phyloP scores from a whole-genome alignment of 2,797 vertebrate genomes.

The Macroramphosus scolopax region DNA sequence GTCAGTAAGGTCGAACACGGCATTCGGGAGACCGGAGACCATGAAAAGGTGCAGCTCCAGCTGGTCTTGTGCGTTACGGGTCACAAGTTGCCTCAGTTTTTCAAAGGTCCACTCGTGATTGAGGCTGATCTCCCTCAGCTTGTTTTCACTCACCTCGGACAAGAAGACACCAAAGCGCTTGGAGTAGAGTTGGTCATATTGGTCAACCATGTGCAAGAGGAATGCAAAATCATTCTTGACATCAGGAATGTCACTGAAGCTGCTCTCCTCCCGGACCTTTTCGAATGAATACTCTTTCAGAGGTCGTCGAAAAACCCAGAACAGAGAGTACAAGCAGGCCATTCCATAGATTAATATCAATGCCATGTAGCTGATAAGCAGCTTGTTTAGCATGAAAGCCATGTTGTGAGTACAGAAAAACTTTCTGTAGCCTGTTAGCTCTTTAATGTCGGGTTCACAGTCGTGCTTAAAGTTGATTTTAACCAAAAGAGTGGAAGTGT shows the following conservation, averaged over 20 bases:
- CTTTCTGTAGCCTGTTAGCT: constrained; percentile 86
- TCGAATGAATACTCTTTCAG: constrained; percentile 98
- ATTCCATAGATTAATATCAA: constrained; percentile 93
- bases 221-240: constrained; percentile 99
- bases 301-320: constrained; percentile 94
- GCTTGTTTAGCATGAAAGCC: constrained; percentile 94
- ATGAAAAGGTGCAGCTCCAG: constrained; percentile 94
- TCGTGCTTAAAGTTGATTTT: constrained; percentile 85
- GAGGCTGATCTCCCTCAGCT: constrained; percentile 92
- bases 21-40: constrained; percentile 93
- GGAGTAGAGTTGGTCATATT: constrained; percentile 96
- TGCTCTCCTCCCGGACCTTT: constrained; percentile 96
- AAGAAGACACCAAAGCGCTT: constrained; percentile 96
- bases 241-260: constrained; percentile 97
- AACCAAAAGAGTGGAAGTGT: constrained; percentile 90
- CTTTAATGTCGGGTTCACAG: constrained; percentile 85
- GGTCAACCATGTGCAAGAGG: constrained; percentile 98
- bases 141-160: constrained; percentile 97
- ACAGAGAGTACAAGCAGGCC: constrained; percentile 92
- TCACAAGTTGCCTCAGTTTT: constrained; percentile 90
- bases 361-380: constrained; percentile 92
- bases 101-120: constrained; percentile 98
- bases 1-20: constrained; percentile 94
- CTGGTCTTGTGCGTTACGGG: constrained; percentile 89
- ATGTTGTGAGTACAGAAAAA: constrained; percentile 97